phyloP scores from a whole-genome alignment of 2,797 vertebrate species.

The Gila robusta region DNA sequence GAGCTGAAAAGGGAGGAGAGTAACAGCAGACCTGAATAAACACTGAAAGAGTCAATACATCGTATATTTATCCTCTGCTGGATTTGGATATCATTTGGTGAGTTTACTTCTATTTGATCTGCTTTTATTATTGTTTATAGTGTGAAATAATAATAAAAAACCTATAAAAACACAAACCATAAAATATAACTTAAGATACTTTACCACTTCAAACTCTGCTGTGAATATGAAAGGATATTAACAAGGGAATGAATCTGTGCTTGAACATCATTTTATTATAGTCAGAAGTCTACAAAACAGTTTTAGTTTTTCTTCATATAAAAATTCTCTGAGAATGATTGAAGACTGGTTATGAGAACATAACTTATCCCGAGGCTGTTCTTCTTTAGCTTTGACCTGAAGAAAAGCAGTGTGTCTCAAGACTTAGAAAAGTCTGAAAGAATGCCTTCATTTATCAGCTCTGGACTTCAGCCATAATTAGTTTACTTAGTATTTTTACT shows the following conservation, averaged over 20 bases:
- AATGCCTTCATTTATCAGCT: conserved; percentile 11
- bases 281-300: neutral
- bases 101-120: conserved; percentile 17
- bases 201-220: neutral
- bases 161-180: neutral
- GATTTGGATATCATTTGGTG: conserved; percentile 35
- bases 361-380: neutral
- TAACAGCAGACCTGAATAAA: conserved; percentile 15
- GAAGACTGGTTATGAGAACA: neutral
- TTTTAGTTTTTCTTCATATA: neutral
- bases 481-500: conserved; percentile 20
- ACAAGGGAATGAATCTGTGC: neutral
- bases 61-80: neutral
- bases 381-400: neutral
- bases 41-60: neutral
- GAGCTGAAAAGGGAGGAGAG: conserved; percentile 18
- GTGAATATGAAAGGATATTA: neutral
- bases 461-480: conserved; percentile 4
- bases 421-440: conserved; percentile 24
- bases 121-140: neutral
- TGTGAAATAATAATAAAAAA: neutral
- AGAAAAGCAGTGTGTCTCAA: conserved; percentile 32
- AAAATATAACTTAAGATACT: neutral
- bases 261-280: too few relatives aligned
- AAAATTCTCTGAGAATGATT: neutral